Base-by-base conservation (phyloP, 2,797 vertebrate species). In the Morus bassanus region DNA sequence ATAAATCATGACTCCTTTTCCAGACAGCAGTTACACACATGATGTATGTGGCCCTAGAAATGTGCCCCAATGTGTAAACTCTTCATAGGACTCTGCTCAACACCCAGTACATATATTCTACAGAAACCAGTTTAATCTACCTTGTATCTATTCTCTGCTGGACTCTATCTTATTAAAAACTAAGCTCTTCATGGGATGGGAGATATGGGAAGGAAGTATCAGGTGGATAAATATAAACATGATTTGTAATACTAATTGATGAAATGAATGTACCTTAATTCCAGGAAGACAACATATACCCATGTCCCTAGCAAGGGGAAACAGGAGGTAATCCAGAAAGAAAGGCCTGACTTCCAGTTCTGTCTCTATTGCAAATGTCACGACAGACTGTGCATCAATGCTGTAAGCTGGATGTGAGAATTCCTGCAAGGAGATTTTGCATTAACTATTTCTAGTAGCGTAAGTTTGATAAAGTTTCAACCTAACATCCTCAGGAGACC, bases 401-500 rank as follows among this genome's bases (percentile, higher is more conserved):
- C 78, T 64, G 75, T 41, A 77, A 78, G 70, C 35, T 60, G 65
- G 67, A 30, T 68, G 61, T 23, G 35, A 92, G 67, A 89, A 89
- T 39, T 72, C 77, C 65, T 69, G 79, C 64, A 59, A 70, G 73
- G 45, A 94, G 60, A 72, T 35, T 64, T 31, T 69, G 61, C 51
- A 80, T 85, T 80, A 80, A 83, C 85, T 88, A 65, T 65, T 96
- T 82, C 85, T 33, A 76, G 50, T 33, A 56, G 88, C 33, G 5
- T 6, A 65, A 85, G 45, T 72, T 80, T 70, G 83, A 90, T 65
- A 67, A 69, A 68, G 63, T 79, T 78, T 79, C 72, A 56, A 57
- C 53, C 28, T n/a, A 85, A 41, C 57, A n/a, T 70, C 30, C 85
- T 88, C 95, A 73, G 79, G 64, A 89, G 92, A 93, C 12, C 76